phyloP scores from a whole-genome alignment of 2,113 vertebrate species.

The Apistogramma diplotaenia region DNA sequence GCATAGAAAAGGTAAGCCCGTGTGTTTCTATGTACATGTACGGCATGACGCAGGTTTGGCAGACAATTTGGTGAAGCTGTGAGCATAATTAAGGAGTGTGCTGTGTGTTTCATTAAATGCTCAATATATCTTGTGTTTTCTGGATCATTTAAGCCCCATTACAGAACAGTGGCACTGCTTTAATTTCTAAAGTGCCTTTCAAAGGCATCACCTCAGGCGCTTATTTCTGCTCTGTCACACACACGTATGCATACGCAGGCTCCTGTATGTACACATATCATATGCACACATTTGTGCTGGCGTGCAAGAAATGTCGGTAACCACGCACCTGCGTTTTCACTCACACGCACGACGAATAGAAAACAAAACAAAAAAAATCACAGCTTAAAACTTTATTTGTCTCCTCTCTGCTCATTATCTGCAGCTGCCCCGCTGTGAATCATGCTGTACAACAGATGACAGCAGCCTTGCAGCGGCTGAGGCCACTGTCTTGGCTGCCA shows the following conservation, averaged over 20 bases:
- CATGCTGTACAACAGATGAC: conserved; percentile 53
- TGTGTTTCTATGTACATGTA: neutral
- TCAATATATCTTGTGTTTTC: conserved; percentile 85
- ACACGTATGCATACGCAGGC: conserved; percentile 5
- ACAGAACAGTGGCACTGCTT: conserved; percentile 79
- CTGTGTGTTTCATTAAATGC: conserved; percentile 81
- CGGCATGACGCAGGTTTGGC: conserved; percentile 41
- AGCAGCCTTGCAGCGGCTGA: conserved; percentile 49
- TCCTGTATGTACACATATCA: neutral
- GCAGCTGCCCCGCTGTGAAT: conserved; percentile 12
- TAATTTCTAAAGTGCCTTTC: conserved; percentile 85
- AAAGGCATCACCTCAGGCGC: conserved; percentile 77
- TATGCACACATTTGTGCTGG: conserved; percentile 8
- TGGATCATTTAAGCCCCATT: conserved; percentile 86
- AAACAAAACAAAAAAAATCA: neutral
- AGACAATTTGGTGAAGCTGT: conserved; percentile 43
- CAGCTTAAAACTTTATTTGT: conserved; percentile 1
- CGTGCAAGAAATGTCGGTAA: neutral
- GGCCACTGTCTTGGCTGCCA: conserved; percentile 41
- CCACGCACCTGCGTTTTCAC: conserved; percentile 9
- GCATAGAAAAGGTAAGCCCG: neutral
- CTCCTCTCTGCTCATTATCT: neutral
- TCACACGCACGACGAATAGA: neutral
- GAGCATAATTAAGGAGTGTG: conserved; percentile 69
- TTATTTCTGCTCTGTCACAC: conserved; percentile 45